Percentiles rank a stretch among this genome's conserved stretches.
Evolutionary conservation across 1,140 invertebrate species (phyloP).

Genomic region (Drosophila setifemur): DNA sequence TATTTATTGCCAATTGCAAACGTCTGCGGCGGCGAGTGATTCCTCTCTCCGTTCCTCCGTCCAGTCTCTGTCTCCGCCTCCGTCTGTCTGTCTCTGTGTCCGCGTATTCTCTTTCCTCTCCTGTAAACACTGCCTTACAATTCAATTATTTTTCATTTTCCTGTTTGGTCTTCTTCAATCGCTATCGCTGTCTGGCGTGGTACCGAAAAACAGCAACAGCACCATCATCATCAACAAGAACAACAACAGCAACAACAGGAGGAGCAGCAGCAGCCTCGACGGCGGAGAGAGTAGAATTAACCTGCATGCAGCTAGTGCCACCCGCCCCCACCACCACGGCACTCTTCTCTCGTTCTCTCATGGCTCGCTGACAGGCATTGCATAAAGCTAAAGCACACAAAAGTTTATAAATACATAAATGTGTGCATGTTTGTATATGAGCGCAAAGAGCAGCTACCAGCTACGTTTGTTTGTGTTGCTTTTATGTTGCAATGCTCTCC

Average conservation of each 20-base stretch:
- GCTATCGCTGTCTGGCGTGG: conserved; percentile 43
- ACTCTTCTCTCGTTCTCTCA: background rate
- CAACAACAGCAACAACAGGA: conserved; percentile 23
- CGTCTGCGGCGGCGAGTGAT: conserved; percentile 55
- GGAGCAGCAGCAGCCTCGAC: background rate
- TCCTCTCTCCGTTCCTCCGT: conserved; percentile 20
- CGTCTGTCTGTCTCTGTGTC: background rate
- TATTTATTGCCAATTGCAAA: conserved; percentile 74
- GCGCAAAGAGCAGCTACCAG: background rate
- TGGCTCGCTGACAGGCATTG: conserved; percentile 43
- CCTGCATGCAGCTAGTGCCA: conserved; percentile 58
- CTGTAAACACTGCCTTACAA: conserved; percentile 66
- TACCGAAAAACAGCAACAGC: conserved; percentile 30
- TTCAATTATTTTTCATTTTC: conserved; percentile 79
- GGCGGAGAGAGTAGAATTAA: conserved; percentile 53
- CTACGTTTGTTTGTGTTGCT: conserved; percentile 43
- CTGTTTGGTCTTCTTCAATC: conserved; percentile 72
- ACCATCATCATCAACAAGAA: conserved; percentile 23
- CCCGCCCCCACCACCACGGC: conserved; percentile 34
- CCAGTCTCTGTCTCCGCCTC: conserved; percentile 10
- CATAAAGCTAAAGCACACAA: conserved; percentile 53
- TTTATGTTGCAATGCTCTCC: conserved; percentile 53
- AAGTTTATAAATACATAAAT: too few species aligned
- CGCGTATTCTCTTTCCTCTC: background rate
- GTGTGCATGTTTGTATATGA: background rate